Base-by-base conservation (phyloP, 1,140 invertebrate genomes). In the Armadillidium nasatum region DNA sequence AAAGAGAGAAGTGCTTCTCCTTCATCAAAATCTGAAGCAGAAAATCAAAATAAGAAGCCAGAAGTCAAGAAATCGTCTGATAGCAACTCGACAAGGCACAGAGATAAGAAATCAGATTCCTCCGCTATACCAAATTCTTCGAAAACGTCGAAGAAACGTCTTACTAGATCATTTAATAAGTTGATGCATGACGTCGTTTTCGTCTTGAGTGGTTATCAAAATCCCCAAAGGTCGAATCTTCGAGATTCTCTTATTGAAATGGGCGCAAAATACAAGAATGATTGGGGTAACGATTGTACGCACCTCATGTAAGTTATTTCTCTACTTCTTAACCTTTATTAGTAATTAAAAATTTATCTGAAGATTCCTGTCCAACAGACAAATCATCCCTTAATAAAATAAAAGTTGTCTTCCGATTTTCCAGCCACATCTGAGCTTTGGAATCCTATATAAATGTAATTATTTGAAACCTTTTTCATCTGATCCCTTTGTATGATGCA, bases 151-250 rank as follows among this genome's bases (percentile, higher is more conserved):
- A 9, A 80, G 46, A 23, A 76, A 46, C 19, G 67, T 21, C 10
- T 22, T 75, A 74, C 33, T 33, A 87, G 87, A 83, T 87, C 88
- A 1, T 90, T 90, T 78, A 83, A 85, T 76, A 83, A 87, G 78
- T 82, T 91, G 23, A 85, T 92, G 83, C 86, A 88, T 67, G 88
- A 87, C 66, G 92, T 94, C 33, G 87, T 89, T 15, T 89, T 96
- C 85, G 90, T 90, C 4, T 87, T 96, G 72, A 95, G 93, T 86
- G 94, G 94, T 0, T 95, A 92, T 86, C 87, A 91, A 84, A 94
- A 96, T 87, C 94, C 94, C 0, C 86, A 88, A 78, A 86, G 94
- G 67, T 87, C 85, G 2, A 85, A 88, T 71, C 82, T 96, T 23
- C 85, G 94, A 66, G 87, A 88, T 70, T 88, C 88, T 81, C 93